Percentiles rank a stretch among this genome's conserved stretches.
Conservation (phyloP, 2,113 vertebrate species). For the Elachura formosa region DNA sequence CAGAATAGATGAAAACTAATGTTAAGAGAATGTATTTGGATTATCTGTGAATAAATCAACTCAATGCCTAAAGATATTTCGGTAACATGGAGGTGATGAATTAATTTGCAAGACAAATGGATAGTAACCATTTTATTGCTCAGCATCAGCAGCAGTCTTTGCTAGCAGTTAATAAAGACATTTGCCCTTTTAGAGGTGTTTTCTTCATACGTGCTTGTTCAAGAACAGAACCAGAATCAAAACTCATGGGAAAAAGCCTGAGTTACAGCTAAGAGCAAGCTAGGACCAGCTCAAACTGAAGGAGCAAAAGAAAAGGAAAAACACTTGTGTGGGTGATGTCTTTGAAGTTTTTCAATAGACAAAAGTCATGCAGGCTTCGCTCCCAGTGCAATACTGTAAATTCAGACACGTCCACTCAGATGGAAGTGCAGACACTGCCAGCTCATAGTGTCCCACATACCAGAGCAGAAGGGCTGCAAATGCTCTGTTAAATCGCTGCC, state of each 20-base stretch:
- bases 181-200: not conserved
- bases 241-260: not conserved
- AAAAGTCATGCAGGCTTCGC: accelerated
- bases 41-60: not conserved
- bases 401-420: not conserved
- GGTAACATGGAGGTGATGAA: not conserved
- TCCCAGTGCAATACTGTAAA: not conserved
- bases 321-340: not conserved
- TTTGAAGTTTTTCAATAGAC: not conserved
- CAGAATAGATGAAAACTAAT: not conserved
- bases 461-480: not conserved
- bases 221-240: not conserved
- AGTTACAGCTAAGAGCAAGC: not conserved
- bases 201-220: not conserved
- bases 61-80: not conserved
- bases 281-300: not conserved
- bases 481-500: not conserved
- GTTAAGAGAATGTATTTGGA: not conserved
- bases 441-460: not conserved
- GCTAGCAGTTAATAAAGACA: not conserved
- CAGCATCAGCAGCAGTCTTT: not conserved
- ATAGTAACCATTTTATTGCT: not conserved
- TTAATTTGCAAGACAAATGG: not conserved
- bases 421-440: too few relatives aligned
- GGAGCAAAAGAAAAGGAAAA: not conserved